Percentiles rank a stretch among this genome's conserved stretches.
These are phyloP conservation scores for Pachydiplax longipennis DNA, from an alignment of 2,888 invertebrate species.

Conservation along the genomic window DNA sequence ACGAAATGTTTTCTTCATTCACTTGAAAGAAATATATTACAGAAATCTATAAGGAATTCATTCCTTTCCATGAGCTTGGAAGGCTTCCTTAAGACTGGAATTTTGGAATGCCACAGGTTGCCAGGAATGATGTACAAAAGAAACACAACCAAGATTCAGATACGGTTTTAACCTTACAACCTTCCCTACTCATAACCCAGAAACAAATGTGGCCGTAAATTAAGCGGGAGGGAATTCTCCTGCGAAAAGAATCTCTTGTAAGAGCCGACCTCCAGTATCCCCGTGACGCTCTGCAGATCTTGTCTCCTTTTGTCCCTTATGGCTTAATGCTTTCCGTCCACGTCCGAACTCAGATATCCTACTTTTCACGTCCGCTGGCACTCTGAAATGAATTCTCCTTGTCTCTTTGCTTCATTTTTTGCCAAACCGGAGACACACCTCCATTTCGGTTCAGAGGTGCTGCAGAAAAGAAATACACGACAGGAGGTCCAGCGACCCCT, in stretches of 20 bases:
- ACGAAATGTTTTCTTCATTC: too few species aligned
- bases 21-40: too few species aligned
- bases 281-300: not conserved
- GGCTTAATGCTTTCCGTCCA: not conserved
- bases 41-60: not conserved
- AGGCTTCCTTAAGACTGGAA: too few species aligned
- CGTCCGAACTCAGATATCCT: not conserved
- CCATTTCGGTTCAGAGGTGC: not conserved
- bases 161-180: not conserved
- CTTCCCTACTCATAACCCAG: not conserved
- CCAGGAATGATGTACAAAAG: not conserved
- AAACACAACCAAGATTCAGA: conserved; percentile 23
- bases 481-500: not conserved
- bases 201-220: conserved; percentile 32
- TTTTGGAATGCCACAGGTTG: not conserved
- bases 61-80: not conserved
- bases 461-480: not conserved
- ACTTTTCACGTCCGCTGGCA: not conserved
- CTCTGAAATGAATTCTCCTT: not conserved
- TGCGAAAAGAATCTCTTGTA: conserved; percentile 1
- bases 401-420: not conserved
- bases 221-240: not conserved
- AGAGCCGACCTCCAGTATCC: not conserved
- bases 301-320: not conserved
- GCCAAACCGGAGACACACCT: not conserved